These are phyloP conservation scores for Ips typographus DNA, from an alignment of 1,140 invertebrate genomes.

Conservation along the genomic window DNA sequence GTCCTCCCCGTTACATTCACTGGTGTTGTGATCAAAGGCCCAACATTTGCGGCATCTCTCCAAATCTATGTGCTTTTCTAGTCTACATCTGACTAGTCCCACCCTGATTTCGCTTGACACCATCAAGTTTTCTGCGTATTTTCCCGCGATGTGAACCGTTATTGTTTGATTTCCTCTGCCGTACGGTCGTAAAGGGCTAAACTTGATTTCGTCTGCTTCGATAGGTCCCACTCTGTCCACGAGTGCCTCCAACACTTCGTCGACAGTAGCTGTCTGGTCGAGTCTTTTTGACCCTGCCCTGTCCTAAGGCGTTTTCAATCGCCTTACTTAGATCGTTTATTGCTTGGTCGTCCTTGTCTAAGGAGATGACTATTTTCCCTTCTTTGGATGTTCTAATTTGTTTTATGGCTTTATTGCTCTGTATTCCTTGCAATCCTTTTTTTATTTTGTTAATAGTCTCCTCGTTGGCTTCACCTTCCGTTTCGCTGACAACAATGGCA, in stretches of 20 bases:
- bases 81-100: slow-evolving; percentile 3
- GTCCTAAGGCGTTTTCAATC: background rate
- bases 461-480: background rate
- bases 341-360: background rate
- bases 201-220: background rate
- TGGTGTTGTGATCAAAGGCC: slow-evolving; percentile 12
- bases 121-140: slow-evolving; percentile 15
- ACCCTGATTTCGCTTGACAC: background rate
- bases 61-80: slow-evolving; percentile 17
- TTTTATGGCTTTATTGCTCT: background rate
- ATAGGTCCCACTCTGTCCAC: too few relatives aligned
- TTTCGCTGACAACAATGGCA: background rate
- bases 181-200: background rate
- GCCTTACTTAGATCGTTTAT: background rate
- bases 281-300: background rate
- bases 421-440: background rate
- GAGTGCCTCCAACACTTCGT: background rate
- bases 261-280: slow-evolving; percentile 8
- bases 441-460: background rate
- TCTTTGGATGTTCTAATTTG: slow-evolving; percentile 8
- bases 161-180: background rate
- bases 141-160: slow-evolving; percentile 7
- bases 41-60: slow-evolving; percentile 36
- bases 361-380: slow-evolving; percentile 2
- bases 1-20: slow-evolving; percentile 24